Percentiles rank a stretch among this genome's conserved stretches.
Evolutionary conservation across 2,888 invertebrate species (phyloP).

Genomic region (Aspidapion aeneum): DNA sequence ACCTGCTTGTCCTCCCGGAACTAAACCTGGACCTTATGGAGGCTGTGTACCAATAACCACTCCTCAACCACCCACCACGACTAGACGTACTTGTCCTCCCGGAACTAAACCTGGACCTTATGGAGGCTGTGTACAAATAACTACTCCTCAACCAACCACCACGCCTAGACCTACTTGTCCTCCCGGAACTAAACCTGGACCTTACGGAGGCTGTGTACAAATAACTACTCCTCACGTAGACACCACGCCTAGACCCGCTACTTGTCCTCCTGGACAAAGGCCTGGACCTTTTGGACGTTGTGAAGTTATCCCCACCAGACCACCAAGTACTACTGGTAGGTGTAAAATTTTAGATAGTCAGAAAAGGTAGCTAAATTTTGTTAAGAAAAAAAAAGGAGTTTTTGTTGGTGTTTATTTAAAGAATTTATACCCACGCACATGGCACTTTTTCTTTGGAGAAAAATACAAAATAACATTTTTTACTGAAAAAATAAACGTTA

Average conservation of each 20-base stretch:
- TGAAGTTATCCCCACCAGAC: constrained; percentile 11
- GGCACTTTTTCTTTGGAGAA: too few relatives aligned
- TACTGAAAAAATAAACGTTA: too few relatives aligned
- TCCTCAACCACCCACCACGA: constrained; percentile 11
- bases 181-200: constrained; percentile 14
- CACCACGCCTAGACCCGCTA: background rate
- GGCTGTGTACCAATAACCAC: constrained; percentile 9
- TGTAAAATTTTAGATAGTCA: too few relatives aligned
- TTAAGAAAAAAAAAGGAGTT: too few relatives aligned
- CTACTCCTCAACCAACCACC: constrained; percentile 2
- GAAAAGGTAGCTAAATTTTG: too few relatives aligned
- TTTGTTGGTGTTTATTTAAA: too few relatives aligned
- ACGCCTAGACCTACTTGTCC: constrained; percentile 18
- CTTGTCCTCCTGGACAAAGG: constrained; percentile 13
- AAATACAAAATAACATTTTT: too few relatives aligned
- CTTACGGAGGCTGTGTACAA: constrained; percentile 10
- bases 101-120: constrained; percentile 5
- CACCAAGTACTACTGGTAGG: background rate
- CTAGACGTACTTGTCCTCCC: constrained; percentile 7
- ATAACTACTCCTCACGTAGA: constrained; percentile 3
- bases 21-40: constrained; percentile 16
- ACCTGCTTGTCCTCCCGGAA: constrained; percentile 11
- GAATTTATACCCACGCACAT: too few relatives aligned
- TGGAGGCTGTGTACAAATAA: constrained; percentile 9
- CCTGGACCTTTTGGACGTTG: constrained; percentile 14